Conservation (phyloP, 35 echinoderm and acorn worm genomes). For the Diadema setosum region DNA sequence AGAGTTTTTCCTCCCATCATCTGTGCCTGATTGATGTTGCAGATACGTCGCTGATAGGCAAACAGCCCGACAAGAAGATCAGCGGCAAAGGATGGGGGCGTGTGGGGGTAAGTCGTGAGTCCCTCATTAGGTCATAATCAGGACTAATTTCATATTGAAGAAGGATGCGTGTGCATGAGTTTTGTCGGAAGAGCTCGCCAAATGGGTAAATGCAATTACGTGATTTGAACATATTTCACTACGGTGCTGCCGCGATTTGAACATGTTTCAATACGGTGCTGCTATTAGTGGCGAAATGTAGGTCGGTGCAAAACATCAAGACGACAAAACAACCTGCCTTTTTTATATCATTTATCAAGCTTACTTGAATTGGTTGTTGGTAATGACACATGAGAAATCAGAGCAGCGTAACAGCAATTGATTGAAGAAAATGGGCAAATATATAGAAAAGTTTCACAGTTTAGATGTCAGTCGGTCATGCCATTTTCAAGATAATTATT, state of each 20-base stretch:
- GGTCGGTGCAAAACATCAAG: background rate
- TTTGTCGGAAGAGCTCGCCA: background rate
- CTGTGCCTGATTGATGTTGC: background rate
- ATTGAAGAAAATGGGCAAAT: too few relatives aligned
- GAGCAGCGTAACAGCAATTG: too few relatives aligned
- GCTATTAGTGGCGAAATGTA: background rate
- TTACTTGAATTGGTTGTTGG: too few relatives aligned
- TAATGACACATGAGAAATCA: too few relatives aligned
- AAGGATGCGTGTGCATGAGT: background rate
- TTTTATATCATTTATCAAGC: too few relatives aligned
- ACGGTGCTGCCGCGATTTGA: background rate
- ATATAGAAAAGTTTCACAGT: too few relatives aligned
- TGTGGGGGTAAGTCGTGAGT: constrained; percentile 4
- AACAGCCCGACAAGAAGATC: background rate
- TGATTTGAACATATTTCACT: background rate
- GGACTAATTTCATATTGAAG: background rate
- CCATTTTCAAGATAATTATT: too few relatives aligned
- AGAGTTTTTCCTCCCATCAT: background rate
- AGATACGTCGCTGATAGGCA: constrained; percentile 35
- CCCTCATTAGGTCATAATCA: background rate
- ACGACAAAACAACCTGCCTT: too few relatives aligned
- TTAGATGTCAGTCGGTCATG: too few relatives aligned
- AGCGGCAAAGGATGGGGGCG: constrained; percentile 68
- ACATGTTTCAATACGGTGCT: background rate
- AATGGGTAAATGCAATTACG: background rate